A percentile compares a stretch with the other conserved stretches of the same genome.
phyloP scores from a whole-genome alignment of 2,113 vertebrate genomes.

The Leptodactylus fuscus region DNA sequence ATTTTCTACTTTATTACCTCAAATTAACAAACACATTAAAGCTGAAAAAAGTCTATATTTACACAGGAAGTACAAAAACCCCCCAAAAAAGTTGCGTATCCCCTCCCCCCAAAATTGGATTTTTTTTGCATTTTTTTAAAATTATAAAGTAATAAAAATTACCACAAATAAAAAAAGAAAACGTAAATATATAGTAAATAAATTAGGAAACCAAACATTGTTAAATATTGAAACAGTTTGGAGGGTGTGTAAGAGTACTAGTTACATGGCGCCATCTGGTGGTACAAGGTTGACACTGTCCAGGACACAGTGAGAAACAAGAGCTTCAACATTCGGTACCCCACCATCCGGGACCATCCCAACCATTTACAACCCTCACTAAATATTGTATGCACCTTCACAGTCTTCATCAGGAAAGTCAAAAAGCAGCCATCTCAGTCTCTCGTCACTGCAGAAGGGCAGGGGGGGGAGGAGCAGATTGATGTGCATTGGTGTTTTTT shows the following conservation, averaged over 20 bases:
- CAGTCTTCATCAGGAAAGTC: slow-evolving; percentile 54
- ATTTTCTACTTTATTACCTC: slow-evolving; percentile 90
- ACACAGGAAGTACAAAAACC: slow-evolving; percentile 89
- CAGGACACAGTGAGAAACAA: slow-evolving; percentile 62
- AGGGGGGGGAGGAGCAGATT: not conserved
- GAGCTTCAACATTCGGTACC: slow-evolving; percentile 64
- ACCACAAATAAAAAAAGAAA: slow-evolving; percentile 83
- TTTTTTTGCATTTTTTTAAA: slow-evolving; percentile 80
- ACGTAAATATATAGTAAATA: slow-evolving; percentile 72
- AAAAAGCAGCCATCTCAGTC: slow-evolving; percentile 48
- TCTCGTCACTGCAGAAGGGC: slow-evolving; percentile 16
- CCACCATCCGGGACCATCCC: slow-evolving; percentile 61
- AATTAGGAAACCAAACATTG: slow-evolving; percentile 72
- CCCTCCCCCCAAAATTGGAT: slow-evolving; percentile 61
- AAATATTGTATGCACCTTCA: slow-evolving; percentile 56
- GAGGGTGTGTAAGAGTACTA: slow-evolving; percentile 71
- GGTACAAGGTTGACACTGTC: slow-evolving; percentile 35
- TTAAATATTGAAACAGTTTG: slow-evolving; percentile 74
- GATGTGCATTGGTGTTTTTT: slow-evolving; percentile 29
- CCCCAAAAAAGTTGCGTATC: slow-evolving; percentile 79
- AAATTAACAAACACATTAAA: slow-evolving; percentile 89
- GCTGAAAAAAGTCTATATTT: slow-evolving; percentile 88
- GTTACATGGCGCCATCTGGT: slow-evolving; percentile 56
- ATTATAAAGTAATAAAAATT: slow-evolving; percentile 88
- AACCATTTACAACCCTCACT: slow-evolving; percentile 64